Percentiles rank a stretch among this genome's conserved stretches.
phyloP scores from a whole-genome alignment of 2,888 invertebrate species.

The Temnothorax unifasciatus region DNA sequence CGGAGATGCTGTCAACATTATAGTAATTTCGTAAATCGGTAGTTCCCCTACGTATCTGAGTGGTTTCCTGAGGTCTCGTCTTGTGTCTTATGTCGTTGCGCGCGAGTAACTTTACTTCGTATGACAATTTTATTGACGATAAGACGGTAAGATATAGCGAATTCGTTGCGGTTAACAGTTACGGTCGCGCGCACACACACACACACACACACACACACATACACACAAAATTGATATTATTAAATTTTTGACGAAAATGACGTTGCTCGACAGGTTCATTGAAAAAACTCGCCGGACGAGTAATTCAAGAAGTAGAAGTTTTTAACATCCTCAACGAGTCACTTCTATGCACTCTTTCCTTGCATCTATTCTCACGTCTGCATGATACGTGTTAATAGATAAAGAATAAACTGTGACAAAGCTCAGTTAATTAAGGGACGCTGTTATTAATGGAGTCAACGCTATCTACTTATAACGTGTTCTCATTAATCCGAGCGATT shows the following conservation, averaged over 20 bases:
- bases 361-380: neutral
- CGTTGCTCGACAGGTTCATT: slow-evolving; percentile 25
- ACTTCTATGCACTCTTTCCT: neutral
- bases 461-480: neutral
- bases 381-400: too few species aligned
- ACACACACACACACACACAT: too few species aligned
- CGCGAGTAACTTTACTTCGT: slow-evolving; percentile 21
- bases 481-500: slow-evolving; percentile 30
- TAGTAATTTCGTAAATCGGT: slow-evolving; percentile 58
- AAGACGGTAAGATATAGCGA: neutral
- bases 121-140: slow-evolving; percentile 21
- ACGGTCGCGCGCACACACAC: neutral
- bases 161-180: neutral
- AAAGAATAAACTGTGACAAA: neutral
- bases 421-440: slow-evolving; percentile 22
- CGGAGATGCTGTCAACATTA: slow-evolving; percentile 49
- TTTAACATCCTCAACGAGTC: slow-evolving; percentile 6
- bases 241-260: slow-evolving; percentile 49
- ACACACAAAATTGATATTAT: slow-evolving; percentile 23
- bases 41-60: slow-evolving; percentile 52
- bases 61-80: slow-evolving; percentile 6
- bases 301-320: slow-evolving; percentile 49
- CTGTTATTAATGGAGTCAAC: slow-evolving; percentile 1
- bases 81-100: neutral
- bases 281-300: slow-evolving; percentile 50